Percentiles rank a stretch among this genome's conserved stretches.
Evolutionary conservation across 2,888 invertebrate species (phyloP).

Genomic region (Thyatira batis): DNA sequence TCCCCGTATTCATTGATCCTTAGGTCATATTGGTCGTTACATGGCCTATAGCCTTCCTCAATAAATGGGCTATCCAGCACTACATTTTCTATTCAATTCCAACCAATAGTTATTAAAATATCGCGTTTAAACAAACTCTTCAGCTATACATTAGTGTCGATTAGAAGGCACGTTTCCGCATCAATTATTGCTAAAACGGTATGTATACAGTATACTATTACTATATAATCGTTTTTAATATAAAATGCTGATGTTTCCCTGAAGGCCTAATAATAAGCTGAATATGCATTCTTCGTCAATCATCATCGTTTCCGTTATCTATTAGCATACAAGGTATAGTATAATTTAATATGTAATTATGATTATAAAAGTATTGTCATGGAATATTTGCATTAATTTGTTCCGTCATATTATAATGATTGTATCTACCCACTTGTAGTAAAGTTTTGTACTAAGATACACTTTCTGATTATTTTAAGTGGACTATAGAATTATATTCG

Average conservation of each 20-base stretch:
- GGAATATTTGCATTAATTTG: background rate
- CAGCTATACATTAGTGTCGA: too few relatives aligned
- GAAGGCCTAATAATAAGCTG: background rate
- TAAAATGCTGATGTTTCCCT: background rate
- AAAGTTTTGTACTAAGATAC: background rate
- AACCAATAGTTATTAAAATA: too few relatives aligned
- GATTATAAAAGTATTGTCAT: background rate
- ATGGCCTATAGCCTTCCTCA: too few relatives aligned
- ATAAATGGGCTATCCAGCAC: too few relatives aligned
- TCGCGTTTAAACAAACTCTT: too few relatives aligned
- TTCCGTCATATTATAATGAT: background rate
- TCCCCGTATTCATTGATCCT: too few relatives aligned
- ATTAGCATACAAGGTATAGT: background rate
- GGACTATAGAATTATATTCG: background rate
- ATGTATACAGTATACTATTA: too few relatives aligned
- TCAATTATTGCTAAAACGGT: background rate
- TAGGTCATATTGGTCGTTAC: too few relatives aligned
- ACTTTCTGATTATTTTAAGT: background rate
- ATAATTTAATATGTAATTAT: background rate
- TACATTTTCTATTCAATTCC: too few relatives aligned
- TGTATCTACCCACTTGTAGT: background rate
- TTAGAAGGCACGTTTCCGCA: background rate
- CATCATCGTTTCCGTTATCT: background rate
- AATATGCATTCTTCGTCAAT: background rate
- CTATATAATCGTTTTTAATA: background rate